Conservation (phyloP, 2,888 invertebrate genomes). For the Nasonovia ribisnigri region DNA sequence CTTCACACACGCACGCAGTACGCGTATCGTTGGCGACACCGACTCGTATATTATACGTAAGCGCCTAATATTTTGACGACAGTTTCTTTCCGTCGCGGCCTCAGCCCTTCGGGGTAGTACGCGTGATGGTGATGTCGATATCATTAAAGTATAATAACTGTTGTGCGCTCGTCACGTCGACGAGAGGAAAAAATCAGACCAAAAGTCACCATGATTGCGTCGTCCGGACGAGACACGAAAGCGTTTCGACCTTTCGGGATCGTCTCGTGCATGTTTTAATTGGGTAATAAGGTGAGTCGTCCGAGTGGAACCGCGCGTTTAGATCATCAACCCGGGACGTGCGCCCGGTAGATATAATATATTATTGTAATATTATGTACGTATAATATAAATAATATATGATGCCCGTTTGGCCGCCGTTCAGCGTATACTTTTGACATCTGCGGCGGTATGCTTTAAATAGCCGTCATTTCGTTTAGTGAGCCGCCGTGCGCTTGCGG, state of each 20-base stretch:
- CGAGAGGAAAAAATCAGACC: background rate
- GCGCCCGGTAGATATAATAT: background rate
- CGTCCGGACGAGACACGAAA: background rate
- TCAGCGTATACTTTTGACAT: constrained; percentile 10
- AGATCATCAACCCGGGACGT: background rate
- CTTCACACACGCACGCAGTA: no score
- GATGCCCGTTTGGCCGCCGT: constrained; percentile 6
- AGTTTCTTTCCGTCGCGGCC: no score
- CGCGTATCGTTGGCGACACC: no score
- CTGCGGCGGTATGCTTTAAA: constrained; percentile 22
- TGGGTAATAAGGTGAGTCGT: background rate
- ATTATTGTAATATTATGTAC: background rate
- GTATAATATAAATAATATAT: background rate
- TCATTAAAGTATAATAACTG: background rate
- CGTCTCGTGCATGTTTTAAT: background rate
- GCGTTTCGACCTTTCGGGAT: background rate
- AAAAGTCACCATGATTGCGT: background rate
- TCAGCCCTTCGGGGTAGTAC: background rate
- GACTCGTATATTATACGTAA: no score
- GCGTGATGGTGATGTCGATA: background rate
- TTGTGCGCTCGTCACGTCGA: no score
- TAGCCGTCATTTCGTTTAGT: constrained; percentile 25
- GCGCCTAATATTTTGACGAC: no score
- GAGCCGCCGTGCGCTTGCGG: background rate
- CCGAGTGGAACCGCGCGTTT: background rate